Evolutionary conservation across 2,888 invertebrate species (phyloP), one percentile per base, ranked within the genome.

Genomic region (Plusia festucae): DNA sequence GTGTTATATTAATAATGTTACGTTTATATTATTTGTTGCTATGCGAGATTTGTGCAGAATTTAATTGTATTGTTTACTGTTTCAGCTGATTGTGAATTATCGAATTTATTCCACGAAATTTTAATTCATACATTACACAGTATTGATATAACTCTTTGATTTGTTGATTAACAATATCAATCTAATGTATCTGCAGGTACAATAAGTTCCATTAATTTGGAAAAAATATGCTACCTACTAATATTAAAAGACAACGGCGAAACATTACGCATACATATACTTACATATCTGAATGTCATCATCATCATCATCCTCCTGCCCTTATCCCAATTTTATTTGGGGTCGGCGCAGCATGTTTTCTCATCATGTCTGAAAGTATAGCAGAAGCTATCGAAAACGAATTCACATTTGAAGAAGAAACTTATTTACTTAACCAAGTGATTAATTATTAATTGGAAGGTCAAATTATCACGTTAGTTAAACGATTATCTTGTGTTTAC

Each of bases 401-500:
- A 1, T 40, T 40, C 40, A 40, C 40, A 15, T 2, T n/a, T 1
- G 11, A 15, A 40, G 4, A 40, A 40, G 40, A n/a, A 15, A 40
- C 40, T n/a, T 15, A 15, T 40, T n/a, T n/a, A 5, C 40, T 40
- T n/a, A n/a, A n/a, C n/a, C 40, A 49, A 73, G 9, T 52, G 32
- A 46, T 66, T 69, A 15, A 30, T 9, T 30, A 16, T 32, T 57
- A 30, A 40, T 65, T 65, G 30, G n/a, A 18, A 54, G 24, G 16
- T 6, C 40, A 40, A 40, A 40, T 34, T 34, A 3, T 40, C 40
- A 40, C 4, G n/a, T 40, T n/a, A 1, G 40, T 40, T 0, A n/a
- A 40, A 40, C 40, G 40, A 40, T 40, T 40, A n/a, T 40, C 40
- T 6, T 40, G n/a, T 40, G 40, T 40, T 40, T 40, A n/a, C 40